Base-by-base conservation (phyloP, 2,797 vertebrate species). In the Linurgus olivaceus region DNA sequence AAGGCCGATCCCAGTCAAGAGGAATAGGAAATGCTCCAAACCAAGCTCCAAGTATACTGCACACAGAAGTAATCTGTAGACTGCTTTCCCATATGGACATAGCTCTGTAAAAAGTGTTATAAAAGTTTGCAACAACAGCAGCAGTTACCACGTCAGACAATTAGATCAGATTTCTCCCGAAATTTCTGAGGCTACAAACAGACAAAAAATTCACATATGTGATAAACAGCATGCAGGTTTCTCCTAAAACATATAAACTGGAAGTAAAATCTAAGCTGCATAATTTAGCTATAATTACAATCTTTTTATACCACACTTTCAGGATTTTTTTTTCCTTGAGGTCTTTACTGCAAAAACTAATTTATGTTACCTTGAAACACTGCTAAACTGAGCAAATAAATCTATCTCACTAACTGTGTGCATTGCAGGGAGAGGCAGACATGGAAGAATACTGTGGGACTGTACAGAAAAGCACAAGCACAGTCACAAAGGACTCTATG, bases 11-110 rank as follows among this genome's bases (percentile, higher is more conserved):
- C 98, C 98, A 98, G 52, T 98, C 98, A 38, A 98, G 95, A 45
- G 98, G 98, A 95, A 98, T 98, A 55, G 99, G 99, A 95, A 99
- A 99, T 29, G 99, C 99, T 97, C 99, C 99, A 67, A 99, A 83
- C 99, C 99, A 99, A 78, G 98, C 98, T 96, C 99, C 99, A 35
- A 99, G 85, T 65, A 99, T 57, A 38, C 98, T 99, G 96, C 98
- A 98, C 63, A 98, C 67, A 4, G 98, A 98, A 50, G 99, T 99
- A 31, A 99, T 99, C 97, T 99, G 99, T 18, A 99, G 98, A 96
- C 98, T 99, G 24, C 98, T 99, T 97, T 99, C 99, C 99, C 99
- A 99, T 90, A 99, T 97, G 10, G 99, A 99, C 95, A 98, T 98
- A 8, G 99, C 99, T 94, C 99, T 99, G 97, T 51, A 96, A 96